A percentile compares a stretch with the other conserved stretches of the same genome.
phyloP scores from a whole-genome alignment of 2,113 vertebrate genomes.

The Chinchilla lanigera region DNA sequence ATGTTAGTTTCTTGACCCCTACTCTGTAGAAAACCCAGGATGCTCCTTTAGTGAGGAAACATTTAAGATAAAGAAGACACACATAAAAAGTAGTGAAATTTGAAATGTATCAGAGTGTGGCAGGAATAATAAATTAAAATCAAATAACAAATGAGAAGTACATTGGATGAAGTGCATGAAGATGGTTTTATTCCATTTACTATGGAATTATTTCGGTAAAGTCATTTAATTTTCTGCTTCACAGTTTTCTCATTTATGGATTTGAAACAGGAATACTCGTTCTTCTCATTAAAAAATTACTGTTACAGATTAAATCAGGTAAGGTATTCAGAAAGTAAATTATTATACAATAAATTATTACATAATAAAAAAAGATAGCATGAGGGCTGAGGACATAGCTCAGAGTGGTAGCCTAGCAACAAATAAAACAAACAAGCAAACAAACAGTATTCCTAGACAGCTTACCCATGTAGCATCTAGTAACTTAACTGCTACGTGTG shows the following conservation, averaged over 20 bases:
- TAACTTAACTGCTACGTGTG: neutral
- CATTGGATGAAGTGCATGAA: neutral
- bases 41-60: neutral
- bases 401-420: neutral
- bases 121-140: conserved; percentile 17
- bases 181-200: conserved; percentile 16
- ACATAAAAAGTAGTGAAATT: neutral
- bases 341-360: neutral
- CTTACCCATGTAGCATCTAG: neutral
- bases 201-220: neutral
- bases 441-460: neutral
- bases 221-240: conserved; percentile 12
- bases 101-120: neutral
- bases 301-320: neutral
- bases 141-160: neutral
- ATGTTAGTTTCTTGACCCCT: neutral
- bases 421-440: neutral
- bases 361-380: neutral
- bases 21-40: neutral
- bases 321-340: neutral
- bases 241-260: conserved; percentile 35
- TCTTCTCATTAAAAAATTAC: neutral
- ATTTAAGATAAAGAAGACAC: conserved; percentile 14
- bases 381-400: neutral
- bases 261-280: neutral